These are phyloP conservation scores for Colletes collaris DNA, from an alignment of 2,888 invertebrate species.

Conservation along the genomic window DNA sequence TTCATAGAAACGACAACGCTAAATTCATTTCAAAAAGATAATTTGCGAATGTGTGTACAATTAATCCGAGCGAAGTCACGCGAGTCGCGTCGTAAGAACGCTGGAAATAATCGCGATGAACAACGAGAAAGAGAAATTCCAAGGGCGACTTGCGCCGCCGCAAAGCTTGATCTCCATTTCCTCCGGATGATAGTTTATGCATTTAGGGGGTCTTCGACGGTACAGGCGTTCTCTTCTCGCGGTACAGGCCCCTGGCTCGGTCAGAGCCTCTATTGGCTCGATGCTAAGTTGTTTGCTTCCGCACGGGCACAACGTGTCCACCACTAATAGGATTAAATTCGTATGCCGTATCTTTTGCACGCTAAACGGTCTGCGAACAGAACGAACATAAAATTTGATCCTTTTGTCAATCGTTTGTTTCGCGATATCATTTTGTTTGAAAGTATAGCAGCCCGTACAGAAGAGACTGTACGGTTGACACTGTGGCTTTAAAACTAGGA, in stretches of 20 bases:
- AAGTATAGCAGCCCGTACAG: too few species aligned
- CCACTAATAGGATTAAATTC: conserved; percentile 93
- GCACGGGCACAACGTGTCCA: conserved; percentile 94
- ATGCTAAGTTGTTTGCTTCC: conserved; percentile 94
- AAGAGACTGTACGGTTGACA: too few species aligned
- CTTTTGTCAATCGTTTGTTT: too few species aligned
- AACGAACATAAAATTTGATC: too few species aligned
- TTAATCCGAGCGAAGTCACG: conserved; percentile 61
- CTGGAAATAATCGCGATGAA: conserved; percentile 26
- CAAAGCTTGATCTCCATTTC: conserved; percentile 84
- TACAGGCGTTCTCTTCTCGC: conserved; percentile 86
- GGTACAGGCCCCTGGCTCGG: conserved; percentile 80
- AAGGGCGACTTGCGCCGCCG: conserved; percentile 67
- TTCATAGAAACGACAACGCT: conserved; percentile 68
- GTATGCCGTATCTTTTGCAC: conserved; percentile 96
- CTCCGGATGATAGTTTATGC: conserved; percentile 95
- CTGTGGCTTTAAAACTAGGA: too few species aligned
- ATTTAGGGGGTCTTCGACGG: conserved; percentile 90
- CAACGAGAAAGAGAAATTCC: conserved; percentile 35
- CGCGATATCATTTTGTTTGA: too few species aligned
- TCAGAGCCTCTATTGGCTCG: conserved; percentile 85
- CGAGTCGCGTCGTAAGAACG: conserved; percentile 46
- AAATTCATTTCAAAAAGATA: conserved; percentile 68
- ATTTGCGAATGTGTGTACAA: conserved; percentile 50
- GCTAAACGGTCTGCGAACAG: conserved; percentile 90